Base-by-base conservation (phyloP, 2,888 invertebrate genomes). In the Scaptomyza tumidula region DNA sequence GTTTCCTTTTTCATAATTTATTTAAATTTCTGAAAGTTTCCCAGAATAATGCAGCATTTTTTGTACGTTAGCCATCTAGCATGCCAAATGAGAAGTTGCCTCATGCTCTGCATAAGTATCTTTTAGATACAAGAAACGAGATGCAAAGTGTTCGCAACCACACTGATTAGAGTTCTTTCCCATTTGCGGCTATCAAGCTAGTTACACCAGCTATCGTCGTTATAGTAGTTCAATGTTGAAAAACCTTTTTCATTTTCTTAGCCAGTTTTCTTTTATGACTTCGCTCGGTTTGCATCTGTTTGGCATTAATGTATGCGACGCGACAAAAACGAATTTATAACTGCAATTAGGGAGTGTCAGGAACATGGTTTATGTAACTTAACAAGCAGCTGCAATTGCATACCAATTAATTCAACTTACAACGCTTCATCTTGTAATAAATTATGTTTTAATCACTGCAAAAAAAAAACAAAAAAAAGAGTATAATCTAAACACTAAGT, bases 401-500 rank as follows among this genome's bases (percentile, higher is more conserved):
- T 80, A 71, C 62, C 77, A 80, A 80, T 80, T 69, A 56, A 65
- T 65, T 66, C 55, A 64, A 53, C 54, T 49, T 31, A 60, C 54
- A 46, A 55, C 56, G 57, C 44, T 66, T 37, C 57, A 33, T 69
- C 69, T 69, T 75, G 78, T 59, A 85, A 82, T 85, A 82, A 87
- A 82, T 82, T 87, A 87, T 73, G 54, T 78, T 84, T 84, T 75
- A 84, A 78, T 82, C 74, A 66, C 67, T 65, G 16, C 49, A 43
- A 14, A 41, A 41, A 49, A 35, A 9, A 27, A 11, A 60, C 39
- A 45, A 33, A 45, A 39, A 49, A 46, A 37, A 41, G 16, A 19
- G n/a, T 11, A 44, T 19, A 27, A 55, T 31, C 6, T 33, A 14
- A 39, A 29, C 54, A 54, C 41, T 56, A 60, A 27, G 43, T 55